Evolutionary conservation across 2,797 vertebrate genomes (phyloP), one percentile per base, ranked within the genome.

Genomic region (Anguilla megastoma): DNA sequence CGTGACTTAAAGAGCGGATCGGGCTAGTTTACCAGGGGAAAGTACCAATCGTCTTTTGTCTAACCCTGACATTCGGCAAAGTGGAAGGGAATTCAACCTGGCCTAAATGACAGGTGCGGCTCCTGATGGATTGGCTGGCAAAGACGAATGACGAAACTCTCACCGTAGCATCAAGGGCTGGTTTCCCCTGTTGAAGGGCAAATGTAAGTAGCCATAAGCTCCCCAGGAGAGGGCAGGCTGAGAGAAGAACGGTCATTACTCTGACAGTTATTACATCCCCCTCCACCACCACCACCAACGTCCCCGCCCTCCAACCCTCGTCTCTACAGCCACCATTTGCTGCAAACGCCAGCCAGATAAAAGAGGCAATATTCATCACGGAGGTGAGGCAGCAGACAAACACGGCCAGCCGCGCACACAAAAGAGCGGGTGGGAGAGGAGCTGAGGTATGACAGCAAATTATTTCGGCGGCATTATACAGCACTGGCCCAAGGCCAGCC

Each of bases 211-310:
- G 86, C 83, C 84, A 45, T 9, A 63, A 3, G 71, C 50, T 90
- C 85, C 89, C 88, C 88, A 89, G 79, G 87, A 84, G 74, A 90
- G 87, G 92, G 89, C 90, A 91, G 85, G 88, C 90, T 90, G 88
- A 91, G 89, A 88, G 79, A 48, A 14, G 33, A 93, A 93, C 92
- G 91, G 89, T 94, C 91, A 92, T 90, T 89, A 74, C 63, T 85
- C 80, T 86, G 87, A 92, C 90, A 90, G 74, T 0, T 66, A 80
- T 8, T 24, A 45, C 33, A 84, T 21, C 30, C 69, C 27, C 12
- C 10, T 21, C 33, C 30, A 4, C 74, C 30, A 12, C 71, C 45
- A 45, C 52, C 5, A 4, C 63, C 63, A 27, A 5, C 5, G 3
- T 9, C 63, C 63, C 63, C 16, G 24, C 63, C 79, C 79, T 21